Percentiles rank a stretch among this genome's conserved stretches.
Conservation (phyloP, 1,140 invertebrate species). For the Macrocentrus cingulum region DNA sequence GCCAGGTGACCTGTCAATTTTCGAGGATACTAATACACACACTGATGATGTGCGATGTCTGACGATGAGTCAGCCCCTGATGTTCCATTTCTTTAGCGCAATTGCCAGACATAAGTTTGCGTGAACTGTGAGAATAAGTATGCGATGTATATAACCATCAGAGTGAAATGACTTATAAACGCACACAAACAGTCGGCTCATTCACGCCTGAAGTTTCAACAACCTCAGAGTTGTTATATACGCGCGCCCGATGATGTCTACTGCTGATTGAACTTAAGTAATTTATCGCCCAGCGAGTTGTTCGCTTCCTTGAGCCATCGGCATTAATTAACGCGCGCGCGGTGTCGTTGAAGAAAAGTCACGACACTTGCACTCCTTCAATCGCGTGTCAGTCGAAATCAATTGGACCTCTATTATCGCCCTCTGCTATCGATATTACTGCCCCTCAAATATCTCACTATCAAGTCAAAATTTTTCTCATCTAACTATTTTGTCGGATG, state of each 20-base stretch:
- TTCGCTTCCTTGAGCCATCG: slow-evolving; percentile 25
- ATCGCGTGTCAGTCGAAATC: too few species aligned
- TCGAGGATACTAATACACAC: neutral
- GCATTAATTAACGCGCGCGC: slow-evolving; percentile 27
- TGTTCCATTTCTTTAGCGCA: too few species aligned
- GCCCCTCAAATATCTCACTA: neutral
- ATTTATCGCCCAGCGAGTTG: slow-evolving; percentile 29
- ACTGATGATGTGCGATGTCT: neutral
- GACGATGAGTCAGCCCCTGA: neutral
- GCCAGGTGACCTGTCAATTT: slow-evolving; percentile 13
- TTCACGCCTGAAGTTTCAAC: slow-evolving; percentile 18
- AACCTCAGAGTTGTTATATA: slow-evolving; percentile 23
- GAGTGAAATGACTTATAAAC: neutral
- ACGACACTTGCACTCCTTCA: neutral
- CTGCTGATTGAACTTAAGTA: slow-evolving; percentile 34
- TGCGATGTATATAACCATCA: too few species aligned
- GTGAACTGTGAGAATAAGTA: neutral
- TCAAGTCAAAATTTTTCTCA: neutral
- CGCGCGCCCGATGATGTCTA: slow-evolving; percentile 16
- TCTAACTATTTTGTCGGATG: neutral
- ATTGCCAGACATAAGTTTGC: neutral
- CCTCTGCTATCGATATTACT: too few species aligned
- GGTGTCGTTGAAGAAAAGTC: neutral
- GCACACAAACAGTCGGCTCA: neutral
- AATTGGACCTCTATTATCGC: too few species aligned